Evolutionary conservation across 2,113 vertebrate genomes (phyloP).

Genomic region (Lanius ludovicianus): DNA sequence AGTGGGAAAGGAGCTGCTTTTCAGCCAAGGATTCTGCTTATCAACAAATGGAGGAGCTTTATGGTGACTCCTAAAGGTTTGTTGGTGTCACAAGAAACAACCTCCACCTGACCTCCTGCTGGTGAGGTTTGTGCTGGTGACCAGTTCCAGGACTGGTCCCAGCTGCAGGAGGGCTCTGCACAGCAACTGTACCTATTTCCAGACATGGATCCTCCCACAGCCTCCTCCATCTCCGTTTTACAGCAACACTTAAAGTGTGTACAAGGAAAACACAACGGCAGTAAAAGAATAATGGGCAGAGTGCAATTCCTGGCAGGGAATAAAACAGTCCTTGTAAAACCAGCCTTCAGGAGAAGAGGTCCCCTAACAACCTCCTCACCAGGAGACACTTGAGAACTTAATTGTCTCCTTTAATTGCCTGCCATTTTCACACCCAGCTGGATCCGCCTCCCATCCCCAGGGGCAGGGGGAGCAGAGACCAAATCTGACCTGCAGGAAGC

Average conservation of each 20-base stretch:
- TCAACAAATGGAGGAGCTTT: background rate
- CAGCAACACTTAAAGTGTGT: background rate
- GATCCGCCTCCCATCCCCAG: background rate
- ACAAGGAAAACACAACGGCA: background rate
- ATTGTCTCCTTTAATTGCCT: background rate
- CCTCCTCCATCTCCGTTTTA: background rate
- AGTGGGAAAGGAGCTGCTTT: background rate
- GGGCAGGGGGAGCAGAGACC: background rate
- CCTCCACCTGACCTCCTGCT: rapidly evolving
- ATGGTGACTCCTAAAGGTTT: background rate
- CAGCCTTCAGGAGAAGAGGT: background rate
- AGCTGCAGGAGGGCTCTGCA: background rate
- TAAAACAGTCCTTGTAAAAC: background rate
- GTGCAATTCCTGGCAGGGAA: background rate
- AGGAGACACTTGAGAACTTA: background rate
- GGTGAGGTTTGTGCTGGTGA: background rate
- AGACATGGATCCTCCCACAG: background rate
- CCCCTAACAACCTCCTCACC: background rate
- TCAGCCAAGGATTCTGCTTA: background rate
- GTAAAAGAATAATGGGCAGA: background rate
- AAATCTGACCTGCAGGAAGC: background rate
- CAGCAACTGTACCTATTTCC: rapidly evolving
- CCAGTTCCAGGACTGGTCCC: background rate
- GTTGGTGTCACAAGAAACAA: background rate
- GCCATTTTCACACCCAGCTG: background rate